These are phyloP conservation scores for Bombus huntii DNA, from an alignment of 1,140 invertebrate genomes.

Conservation along the genomic window DNA sequence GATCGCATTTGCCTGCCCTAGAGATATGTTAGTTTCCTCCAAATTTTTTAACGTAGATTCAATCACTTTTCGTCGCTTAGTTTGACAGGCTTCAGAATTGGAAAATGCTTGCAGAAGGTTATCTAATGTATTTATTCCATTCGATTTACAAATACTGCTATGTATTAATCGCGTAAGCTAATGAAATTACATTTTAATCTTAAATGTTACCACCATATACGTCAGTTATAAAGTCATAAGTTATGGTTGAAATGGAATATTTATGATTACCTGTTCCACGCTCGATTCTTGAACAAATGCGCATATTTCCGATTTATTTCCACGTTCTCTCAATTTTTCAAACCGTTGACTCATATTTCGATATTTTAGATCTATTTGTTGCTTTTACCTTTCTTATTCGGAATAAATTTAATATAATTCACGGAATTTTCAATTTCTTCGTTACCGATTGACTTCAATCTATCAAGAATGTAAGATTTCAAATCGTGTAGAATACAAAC, in stretches of 20 bases:
- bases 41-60: constrained; percentile 65
- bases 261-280: constrained; percentile 46
- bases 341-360: constrained; percentile 36
- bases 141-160: constrained; percentile 57
- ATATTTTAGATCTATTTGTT: not conserved
- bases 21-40: constrained; percentile 60
- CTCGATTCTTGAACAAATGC: constrained; percentile 56
- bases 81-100: constrained; percentile 54
- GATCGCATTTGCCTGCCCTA: constrained; percentile 66
- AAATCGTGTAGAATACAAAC: not conserved
- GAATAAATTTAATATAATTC: not conserved
- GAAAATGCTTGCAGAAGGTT: constrained; percentile 67
- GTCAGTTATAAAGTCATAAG: not conserved
- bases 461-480: not conserved
- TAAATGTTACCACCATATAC: not conserved
- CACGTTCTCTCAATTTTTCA: constrained; percentile 7
- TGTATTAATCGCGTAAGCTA: constrained; percentile 71
- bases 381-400: not conserved
- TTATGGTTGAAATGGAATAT: not conserved
- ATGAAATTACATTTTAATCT: constrained; percentile 22
- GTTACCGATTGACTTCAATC: not conserved
- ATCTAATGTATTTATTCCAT: constrained; percentile 66
- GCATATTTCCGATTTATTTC: constrained; percentile 22
- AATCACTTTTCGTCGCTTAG: constrained; percentile 73
- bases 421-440: too few species aligned